Conservation (phyloP, 2,888 invertebrate genomes). For the Synergus umbraculus region DNA sequence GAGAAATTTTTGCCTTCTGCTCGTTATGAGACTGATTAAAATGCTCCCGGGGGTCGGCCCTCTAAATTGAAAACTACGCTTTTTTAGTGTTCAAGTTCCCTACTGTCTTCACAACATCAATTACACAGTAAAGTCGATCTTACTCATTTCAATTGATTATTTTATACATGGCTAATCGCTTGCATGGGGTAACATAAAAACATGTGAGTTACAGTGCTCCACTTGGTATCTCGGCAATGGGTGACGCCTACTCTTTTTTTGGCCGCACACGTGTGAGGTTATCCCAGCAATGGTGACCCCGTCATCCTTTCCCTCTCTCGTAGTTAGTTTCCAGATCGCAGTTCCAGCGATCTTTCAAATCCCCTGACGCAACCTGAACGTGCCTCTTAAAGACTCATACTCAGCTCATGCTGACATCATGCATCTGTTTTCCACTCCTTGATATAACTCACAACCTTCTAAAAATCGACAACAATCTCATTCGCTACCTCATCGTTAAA, state of each 20-base stretch:
- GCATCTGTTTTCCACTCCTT: slow-evolving; percentile 46
- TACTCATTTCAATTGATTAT: not conserved
- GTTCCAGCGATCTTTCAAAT: slow-evolving; percentile 51
- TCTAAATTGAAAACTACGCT: not conserved
- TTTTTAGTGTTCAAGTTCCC: not conserved
- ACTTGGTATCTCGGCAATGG: slow-evolving; percentile 24
- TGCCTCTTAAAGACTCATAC: slow-evolving; percentile 52
- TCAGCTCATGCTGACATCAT: slow-evolving; percentile 63
- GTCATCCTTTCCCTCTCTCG: slow-evolving; percentile 60
- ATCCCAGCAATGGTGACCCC: slow-evolving; percentile 70
- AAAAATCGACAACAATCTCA: not conserved
- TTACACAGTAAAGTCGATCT: not conserved
- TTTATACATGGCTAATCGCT: not conserved
- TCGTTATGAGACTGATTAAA: slow-evolving; percentile 17
- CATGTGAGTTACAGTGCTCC: not conserved
- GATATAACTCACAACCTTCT: slow-evolving; percentile 42
- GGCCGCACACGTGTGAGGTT: slow-evolving; percentile 72
- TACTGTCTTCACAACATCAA: not conserved
- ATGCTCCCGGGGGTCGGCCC: not conserved
- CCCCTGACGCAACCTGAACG: slow-evolving; percentile 67
- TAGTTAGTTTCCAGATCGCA: slow-evolving; percentile 61
- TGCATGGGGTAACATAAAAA: not conserved
- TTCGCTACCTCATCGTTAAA: not conserved
- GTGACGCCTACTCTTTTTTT: slow-evolving; percentile 58
- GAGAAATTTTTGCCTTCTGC: slow-evolving; percentile 53